Evolutionary conservation across 2,113 vertebrate genomes (phyloP), one percentile per base, ranked within the genome.

Genomic region (Baryphthengus martii): DNA sequence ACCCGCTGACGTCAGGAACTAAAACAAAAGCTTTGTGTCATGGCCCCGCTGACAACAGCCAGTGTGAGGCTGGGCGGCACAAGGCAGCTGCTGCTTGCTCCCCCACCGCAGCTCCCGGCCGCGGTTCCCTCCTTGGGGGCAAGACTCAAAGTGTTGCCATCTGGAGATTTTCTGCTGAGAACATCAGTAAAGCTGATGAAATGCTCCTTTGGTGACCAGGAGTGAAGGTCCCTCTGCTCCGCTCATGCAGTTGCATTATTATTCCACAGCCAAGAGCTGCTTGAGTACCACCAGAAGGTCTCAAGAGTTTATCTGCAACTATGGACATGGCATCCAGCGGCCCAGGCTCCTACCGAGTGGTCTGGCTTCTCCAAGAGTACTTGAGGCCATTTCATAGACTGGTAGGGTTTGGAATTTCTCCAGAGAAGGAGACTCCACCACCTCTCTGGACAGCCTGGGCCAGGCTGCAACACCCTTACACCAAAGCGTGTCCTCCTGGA

Each of bases 231-330:
- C 29, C n/a, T 39, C 40, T 11, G 49, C 88, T n/a, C 50, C 45
- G 39, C 45, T 44, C 23, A 0, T 1, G 1, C 31, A 10, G 42
- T 25, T 2, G 1, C 6, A 4, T 39, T 7, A 1, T 24, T 25
- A 23, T 29, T 39, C 47, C 59, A 66, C 58, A 31, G 20, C 39
- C 21, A 37, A 53, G 63, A 47, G 25, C 52, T 33, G 6, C n/a
- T n/a, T n/a, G n/a, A n/a, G n/a, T n/a, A n/a, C n/a, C n/a, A 44
- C 45, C 37, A 33, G 37, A 18, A 73, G 47, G 19, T 59, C 40
- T 42, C 7, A 3, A 28, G 56, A 49, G 35, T 53, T 84, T 4
- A 3, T 20, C 15, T n/a, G n/a, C n/a, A n/a, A 2, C 39, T 4
- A 8, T 0, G 7, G 52, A 13, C 23, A 17, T 21, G 24, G 26